Base-by-base conservation (phyloP, 1,140 invertebrate species). In the Campodea augens region DNA sequence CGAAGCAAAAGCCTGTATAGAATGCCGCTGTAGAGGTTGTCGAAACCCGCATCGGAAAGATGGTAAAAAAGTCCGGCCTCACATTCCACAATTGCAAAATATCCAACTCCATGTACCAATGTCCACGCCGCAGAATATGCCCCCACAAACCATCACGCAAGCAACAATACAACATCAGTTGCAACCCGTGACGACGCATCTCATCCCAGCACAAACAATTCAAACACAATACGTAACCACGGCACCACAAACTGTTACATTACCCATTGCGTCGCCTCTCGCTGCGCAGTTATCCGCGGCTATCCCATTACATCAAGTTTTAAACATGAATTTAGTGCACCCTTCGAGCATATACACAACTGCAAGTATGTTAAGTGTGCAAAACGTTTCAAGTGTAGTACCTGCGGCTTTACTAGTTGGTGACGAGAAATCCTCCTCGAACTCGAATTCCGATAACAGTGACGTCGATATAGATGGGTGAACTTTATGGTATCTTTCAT, bases 1-100 rank as follows among this genome's bases (percentile, higher is more conserved):
- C 43, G 82, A 79, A 54, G 78, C 74, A 55, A 85, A 81, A 63
- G 75, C 83, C 10, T 91, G 87, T 58, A 68, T 79, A 24, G 81
- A 82, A 50, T 93, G 88, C 63, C 78, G 78, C 58, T 93, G 88
- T 65, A 73, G 81, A 61, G 88, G 87, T 5, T 93, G 88, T 61
- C 64, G 84, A 58, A 93, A 93, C 70, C 86, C 87, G 13, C 78
- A 85, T 55, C 73, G 74, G 52, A 71, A 75, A 40, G 80, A 79
- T 63, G 81, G 80, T 42, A 71, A 78, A 52, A 85, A 85, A 70
- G 71, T 74, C 38, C 62, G 74, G 44, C 73, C 73, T 20, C 72
- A 74, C 43, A 74, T 71, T 58, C 73, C 73, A 44, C 71, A 75
- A 57, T 53, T 75, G 40, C 49, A 48, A 2, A 44, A 38, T 21